A percentile compares a stretch with the other conserved stretches of the same genome.
Conservation (phyloP, 2,797 vertebrate species). For the Hydrolagus colliei region DNA sequence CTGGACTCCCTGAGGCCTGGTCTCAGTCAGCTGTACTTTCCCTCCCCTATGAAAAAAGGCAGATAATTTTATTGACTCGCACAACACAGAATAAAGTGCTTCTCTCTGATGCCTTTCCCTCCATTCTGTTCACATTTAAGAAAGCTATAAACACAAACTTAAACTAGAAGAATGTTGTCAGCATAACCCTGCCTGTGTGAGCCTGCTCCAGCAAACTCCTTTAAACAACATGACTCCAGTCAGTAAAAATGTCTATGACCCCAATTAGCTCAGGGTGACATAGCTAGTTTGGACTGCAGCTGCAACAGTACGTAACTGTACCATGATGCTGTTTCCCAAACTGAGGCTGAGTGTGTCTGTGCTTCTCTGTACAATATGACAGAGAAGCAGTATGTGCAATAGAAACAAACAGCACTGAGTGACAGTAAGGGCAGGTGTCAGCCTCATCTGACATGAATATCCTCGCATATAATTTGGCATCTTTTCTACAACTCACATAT, state of each 20-base stretch:
- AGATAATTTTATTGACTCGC: slow-evolving; percentile 9
- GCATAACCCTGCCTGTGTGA: slow-evolving; percentile 67
- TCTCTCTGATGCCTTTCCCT: background rate
- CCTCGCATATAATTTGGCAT: slow-evolving; percentile 27
- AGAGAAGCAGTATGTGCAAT: slow-evolving; percentile 6
- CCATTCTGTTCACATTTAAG: slow-evolving; percentile 15
- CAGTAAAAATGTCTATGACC: slow-evolving; percentile 82
- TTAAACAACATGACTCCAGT: slow-evolving; percentile 87
- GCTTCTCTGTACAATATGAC: slow-evolving; percentile 26
- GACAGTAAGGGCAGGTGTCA: slow-evolving; percentile 31
- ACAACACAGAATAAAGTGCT: background rate
- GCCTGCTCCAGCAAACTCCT: slow-evolving; percentile 85
- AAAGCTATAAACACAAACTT: slow-evolving; percentile 69
- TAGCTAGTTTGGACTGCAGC: slow-evolving; percentile 58
- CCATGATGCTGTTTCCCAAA: slow-evolving; percentile 59
- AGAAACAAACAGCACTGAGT: slow-evolving; percentile 18
- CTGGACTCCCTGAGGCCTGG: slow-evolving; percentile 49
- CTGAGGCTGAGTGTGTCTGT: slow-evolving; percentile 41
- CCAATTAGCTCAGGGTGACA: slow-evolving; percentile 66
- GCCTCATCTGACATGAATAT: slow-evolving; percentile 29
- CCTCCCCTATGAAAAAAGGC: slow-evolving; percentile 45
- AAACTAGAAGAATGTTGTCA: slow-evolving; percentile 74
- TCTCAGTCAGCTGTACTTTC: slow-evolving; percentile 49
- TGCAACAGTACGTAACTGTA: slow-evolving; percentile 55
- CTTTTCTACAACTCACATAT: slow-evolving; percentile 30